phyloP scores from a whole-genome alignment of 1,140 invertebrate genomes.

The Oncopodura yosiiana region DNA sequence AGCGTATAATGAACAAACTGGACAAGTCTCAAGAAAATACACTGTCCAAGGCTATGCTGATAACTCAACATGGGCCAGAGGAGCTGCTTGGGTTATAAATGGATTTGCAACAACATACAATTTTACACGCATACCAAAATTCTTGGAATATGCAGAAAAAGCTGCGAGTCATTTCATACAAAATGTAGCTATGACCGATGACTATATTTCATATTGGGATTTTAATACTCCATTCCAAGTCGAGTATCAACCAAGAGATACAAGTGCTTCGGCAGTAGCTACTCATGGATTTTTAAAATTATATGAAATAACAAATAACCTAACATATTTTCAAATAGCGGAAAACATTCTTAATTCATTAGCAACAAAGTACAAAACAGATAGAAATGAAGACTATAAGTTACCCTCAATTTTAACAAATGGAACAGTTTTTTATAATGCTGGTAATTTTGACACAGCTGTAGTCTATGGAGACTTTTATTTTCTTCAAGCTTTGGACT shows the following conservation, averaged over 20 bases:
- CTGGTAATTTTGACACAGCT: slow-evolving; percentile 22
- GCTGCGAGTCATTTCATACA: slow-evolving; percentile 22
- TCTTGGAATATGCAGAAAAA: slow-evolving; percentile 14
- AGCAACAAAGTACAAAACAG: slow-evolving; percentile 11
- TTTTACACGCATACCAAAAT: slow-evolving; percentile 1
- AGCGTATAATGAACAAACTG: slow-evolving; percentile 21
- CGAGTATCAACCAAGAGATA: slow-evolving; percentile 29
- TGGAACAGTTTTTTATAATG: slow-evolving; percentile 23
- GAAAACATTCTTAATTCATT: slow-evolving; percentile 16
- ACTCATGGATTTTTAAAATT: slow-evolving; percentile 16
- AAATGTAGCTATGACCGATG: slow-evolving; percentile 10
- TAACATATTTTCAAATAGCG: slow-evolving; percentile 7
- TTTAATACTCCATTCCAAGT: slow-evolving; percentile 19
- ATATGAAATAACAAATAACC: slow-evolving; percentile 4
- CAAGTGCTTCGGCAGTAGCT: slow-evolving; percentile 23
- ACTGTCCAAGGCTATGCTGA: slow-evolving; percentile 22
- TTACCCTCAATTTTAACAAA: slow-evolving; percentile 26
- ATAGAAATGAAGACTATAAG: slow-evolving; percentile 13
- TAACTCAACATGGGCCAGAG: slow-evolving; percentile 27
- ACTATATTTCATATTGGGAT: slow-evolving; percentile 28
- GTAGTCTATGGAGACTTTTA: slow-evolving; percentile 31
- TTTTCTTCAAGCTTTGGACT: slow-evolving; percentile 19
- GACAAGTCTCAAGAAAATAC: slow-evolving; percentile 21
- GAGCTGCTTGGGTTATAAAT: slow-evolving; percentile 24
- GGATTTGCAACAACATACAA: slow-evolving; percentile 19